phyloP scores from a whole-genome alignment of 2,888 invertebrate species.

The Watsonalla binaria region DNA sequence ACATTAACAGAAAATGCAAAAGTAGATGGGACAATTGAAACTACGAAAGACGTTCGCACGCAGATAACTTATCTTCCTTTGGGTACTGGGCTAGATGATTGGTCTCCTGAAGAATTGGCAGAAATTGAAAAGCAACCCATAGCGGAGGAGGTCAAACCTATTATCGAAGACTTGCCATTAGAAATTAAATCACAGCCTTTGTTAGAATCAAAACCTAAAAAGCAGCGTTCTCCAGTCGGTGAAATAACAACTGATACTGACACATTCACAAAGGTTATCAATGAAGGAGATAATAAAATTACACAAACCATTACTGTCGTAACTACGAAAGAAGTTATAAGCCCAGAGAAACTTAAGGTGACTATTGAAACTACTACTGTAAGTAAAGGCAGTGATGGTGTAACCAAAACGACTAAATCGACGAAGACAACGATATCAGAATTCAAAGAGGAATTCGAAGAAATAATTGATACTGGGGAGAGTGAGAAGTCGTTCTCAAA shows the following conservation, averaged over 20 bases:
- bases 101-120: conserved; percentile 66
- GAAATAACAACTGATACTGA: conserved; percentile 71
- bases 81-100: conserved; percentile 66
- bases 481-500: conserved; percentile 74
- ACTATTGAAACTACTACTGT: conserved; percentile 72
- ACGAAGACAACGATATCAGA: conserved; percentile 75
- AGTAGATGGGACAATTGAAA: conserved; percentile 63
- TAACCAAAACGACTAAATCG: conserved; percentile 71
- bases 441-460: conserved; percentile 70
- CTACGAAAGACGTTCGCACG: conserved; percentile 69
- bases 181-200: conserved; percentile 34
- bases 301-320: conserved; percentile 71
- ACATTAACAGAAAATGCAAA: conserved; percentile 66
- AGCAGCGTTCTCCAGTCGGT: conserved; percentile 66
- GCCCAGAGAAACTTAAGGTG: conserved; percentile 68
- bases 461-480: conserved; percentile 63
- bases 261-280: conserved; percentile 63
- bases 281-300: conserved; percentile 66
- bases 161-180: conserved; percentile 35
- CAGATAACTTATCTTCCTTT: conserved; percentile 71
- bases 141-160: conserved; percentile 36
- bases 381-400: conserved; percentile 63
- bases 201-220: conserved; percentile 44
- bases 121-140: conserved; percentile 55
- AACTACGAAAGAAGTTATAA: conserved; percentile 70